Base-by-base conservation (phyloP, 2,113 vertebrate genomes). In the Tiliqua scincoides region DNA sequence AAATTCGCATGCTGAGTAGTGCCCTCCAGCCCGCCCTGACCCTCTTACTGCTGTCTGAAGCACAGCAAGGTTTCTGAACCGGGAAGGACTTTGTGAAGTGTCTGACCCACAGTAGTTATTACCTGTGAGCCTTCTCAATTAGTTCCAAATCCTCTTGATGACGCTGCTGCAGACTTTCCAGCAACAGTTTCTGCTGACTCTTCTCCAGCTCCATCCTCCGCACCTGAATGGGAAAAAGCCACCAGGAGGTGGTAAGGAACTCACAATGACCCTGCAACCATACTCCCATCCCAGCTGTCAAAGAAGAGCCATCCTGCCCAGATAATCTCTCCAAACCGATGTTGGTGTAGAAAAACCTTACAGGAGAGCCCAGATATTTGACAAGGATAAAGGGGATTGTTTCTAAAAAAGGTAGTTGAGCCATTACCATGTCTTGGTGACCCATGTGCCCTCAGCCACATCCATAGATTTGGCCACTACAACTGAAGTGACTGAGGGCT, bases 91-190 rank as follows among this genome's bases (percentile, higher is more conserved):
- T 48, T 48, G 43, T 48, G 43, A 48, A 48, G 43, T 48, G 43
- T 48, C 43, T 48, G 43, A 48, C 8, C 43, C 32, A 20, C 6
- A 20, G 37, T 17, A 35, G 21, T 11, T 5, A 6, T 6, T 95
- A 97, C 98, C 97, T 98, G 93, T 98, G 97, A 2, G 97, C 84
- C 0, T 83, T 96, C 88, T 98, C 97, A 0, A 98, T 93, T 61
- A 98, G 96, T 75, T 98, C 95, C 54, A 97, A 88, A 59, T 98
- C 97, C 1, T 97, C 96, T 91, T 95, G 94, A 87, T 98, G 97
- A 52, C 91, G 91, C 92, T 97, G 95, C 85, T 97, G 97, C 61
- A 98, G 76, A 21, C 92, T 97, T 78, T 97, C 97, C 48, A 98
- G 89, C 83, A 99, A 85, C 79, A 96, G 91, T 40, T 92, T 94